A percentile compares a stretch with the other conserved stretches of the same genome.
phyloP scores from a whole-genome alignment of 1,140 invertebrate genomes.

The Heliconius congener region DNA sequence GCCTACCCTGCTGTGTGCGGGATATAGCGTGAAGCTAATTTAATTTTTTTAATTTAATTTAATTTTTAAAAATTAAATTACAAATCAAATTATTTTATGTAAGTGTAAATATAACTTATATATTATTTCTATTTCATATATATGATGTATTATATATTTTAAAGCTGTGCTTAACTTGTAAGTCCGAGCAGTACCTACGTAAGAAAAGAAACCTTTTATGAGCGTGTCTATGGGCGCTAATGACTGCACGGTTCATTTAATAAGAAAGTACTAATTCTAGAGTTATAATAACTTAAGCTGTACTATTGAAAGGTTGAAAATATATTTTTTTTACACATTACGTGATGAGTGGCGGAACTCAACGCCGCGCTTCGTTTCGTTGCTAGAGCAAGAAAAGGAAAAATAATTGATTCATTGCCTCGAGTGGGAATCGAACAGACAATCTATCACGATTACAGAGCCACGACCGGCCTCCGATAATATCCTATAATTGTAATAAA shows the following conservation, averaged over 20 bases:
- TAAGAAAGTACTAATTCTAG: not conserved
- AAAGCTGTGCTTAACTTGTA: conserved; percentile 1
- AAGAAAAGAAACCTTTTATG: not conserved
- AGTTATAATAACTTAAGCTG: not conserved
- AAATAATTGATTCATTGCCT: too few relatives aligned
- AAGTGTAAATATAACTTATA: not conserved
- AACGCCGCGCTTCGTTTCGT: too few relatives aligned
- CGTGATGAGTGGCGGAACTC: too few relatives aligned
- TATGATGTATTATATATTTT: not conserved
- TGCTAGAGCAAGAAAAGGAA: too few relatives aligned
- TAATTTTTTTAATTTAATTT: too few relatives aligned
- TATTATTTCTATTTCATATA: not conserved
- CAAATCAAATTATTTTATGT: not conserved
- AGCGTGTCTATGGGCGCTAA: not conserved
- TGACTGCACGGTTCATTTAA: conserved; percentile 1
- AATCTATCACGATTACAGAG: too few relatives aligned
- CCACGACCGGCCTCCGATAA: too few relatives aligned
- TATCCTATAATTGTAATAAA: not conserved
- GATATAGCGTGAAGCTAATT: too few relatives aligned
- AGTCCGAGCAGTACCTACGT: not conserved
- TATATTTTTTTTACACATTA: not conserved
- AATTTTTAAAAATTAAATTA: too few relatives aligned
- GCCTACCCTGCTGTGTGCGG: too few relatives aligned
- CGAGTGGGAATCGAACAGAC: too few relatives aligned
- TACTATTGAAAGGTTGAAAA: not conserved